Evolutionary conservation across 2,797 vertebrate genomes (phyloP), one percentile per base, ranked within the genome.

Genomic region (Natrix natrix): DNA sequence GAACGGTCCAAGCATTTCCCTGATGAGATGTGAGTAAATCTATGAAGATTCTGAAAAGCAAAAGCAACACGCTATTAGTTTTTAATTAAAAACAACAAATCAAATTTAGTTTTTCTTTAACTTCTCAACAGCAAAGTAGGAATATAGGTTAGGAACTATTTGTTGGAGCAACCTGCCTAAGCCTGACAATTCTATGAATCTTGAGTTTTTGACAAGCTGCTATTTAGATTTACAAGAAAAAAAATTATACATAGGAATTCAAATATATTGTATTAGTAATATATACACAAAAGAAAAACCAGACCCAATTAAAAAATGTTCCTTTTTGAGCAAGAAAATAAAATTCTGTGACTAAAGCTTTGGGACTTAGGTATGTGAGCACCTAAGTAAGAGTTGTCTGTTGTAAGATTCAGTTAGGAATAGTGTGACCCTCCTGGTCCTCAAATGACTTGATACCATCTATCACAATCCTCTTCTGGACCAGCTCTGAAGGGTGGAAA

Each of bases 1-100:
- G 99, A 99, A 92, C 99, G 99, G 97, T 99, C 99, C 96, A 98
- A 97, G 93, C 98, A 98, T 96, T 98, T 98, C 88, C 98, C 98
- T 89, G 99, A 98, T 0, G 98, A 98, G 94, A 98, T 95, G 48
- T 99, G 98, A 87, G 98, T 98, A 96, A 99, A 99, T 93, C 98
- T 98, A 96, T 99, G 98, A 90, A 99, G 97, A 96, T 98, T 99
- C 99, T 99, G 97, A 61, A 97, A 97, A 96, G 97, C 91, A 96
- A 93, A 96, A 96, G 16, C 22, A 94, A 2, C 12, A 88, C 87
- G 48, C 0, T 14, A 89, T 94, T 88, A 61, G 52, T 86, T 61
- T 24, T 66, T 26, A 91, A 78, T 11, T 54, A 48, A 55, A 88
- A 54, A 17, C 12, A 17, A 28, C 32, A 37, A 54, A 87, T 87